Base-by-base conservation (phyloP, 2,113 vertebrate genomes). In the Chaetura pelagica region DNA sequence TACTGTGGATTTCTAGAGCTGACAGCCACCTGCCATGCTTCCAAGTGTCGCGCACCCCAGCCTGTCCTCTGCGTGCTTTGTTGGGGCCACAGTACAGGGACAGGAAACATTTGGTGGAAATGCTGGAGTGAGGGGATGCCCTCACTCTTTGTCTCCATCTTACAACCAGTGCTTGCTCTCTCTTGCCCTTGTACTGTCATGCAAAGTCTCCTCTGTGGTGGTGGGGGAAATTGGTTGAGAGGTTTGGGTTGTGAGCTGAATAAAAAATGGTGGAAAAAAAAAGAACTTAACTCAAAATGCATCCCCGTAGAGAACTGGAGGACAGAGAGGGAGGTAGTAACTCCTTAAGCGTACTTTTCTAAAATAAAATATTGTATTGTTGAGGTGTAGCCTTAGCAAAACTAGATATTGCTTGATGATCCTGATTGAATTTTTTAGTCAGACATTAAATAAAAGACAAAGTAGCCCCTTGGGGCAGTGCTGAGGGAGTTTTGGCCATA, bases 381-480 rank as follows among this genome's bases (percentile, higher is more conserved):
- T 88, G 34, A 77, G 32, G 10, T 90, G 32, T 35, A 80, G 29
- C 34, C 54, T 46, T 80, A 84, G 27, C 26, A 94, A 87, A 96
- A 71, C 9, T 42, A 82, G n/a, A 21, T 73, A 73, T 81, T 84
- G 20, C 61, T 84, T 76, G 55, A 95, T 87, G 35, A 49, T 49
- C n/a, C 52, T 80, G 82, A 76, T 32, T 69, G 35, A 81, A 59
- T 85, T 57, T 95, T 91, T 58, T 26, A 82, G 64, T 66, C 68
- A 90, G 55, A 94, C 90, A 89, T 93, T 72, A 93, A 93, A 92
- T 90, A 84, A 94, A 95, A 84, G 62, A 49, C 57, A 62, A 57
- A 94, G 8, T 42, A 79, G 69, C 58, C 61, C 86, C 78, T 40
- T 83, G 54, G 51, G 87, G 30, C 29, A 93, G 44, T 29, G 49